These are phyloP conservation scores for Philhelius pedissequus DNA, from an alignment of 2,888 invertebrate genomes.

Conservation along the genomic window DNA sequence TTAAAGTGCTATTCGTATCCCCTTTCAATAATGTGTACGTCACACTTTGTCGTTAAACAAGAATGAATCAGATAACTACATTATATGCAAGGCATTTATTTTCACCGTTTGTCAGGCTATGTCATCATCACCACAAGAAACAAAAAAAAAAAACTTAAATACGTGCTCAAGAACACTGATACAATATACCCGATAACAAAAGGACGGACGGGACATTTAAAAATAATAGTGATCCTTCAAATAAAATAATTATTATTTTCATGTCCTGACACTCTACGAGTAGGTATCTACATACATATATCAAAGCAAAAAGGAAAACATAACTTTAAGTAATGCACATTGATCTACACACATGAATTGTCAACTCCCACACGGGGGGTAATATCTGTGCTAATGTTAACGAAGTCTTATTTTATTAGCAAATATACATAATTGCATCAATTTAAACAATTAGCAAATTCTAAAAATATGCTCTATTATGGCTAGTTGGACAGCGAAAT, in stretches of 20 bases:
- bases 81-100: neutral
- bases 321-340: neutral
- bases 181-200: slow-evolving; percentile 2
- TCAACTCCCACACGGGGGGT: neutral
- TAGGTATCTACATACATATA: too few species aligned
- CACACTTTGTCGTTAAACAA: slow-evolving; percentile 24
- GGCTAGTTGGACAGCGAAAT: neutral
- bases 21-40: neutral
- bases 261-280: neutral
- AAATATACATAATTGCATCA: slow-evolving; percentile 2
- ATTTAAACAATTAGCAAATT: slow-evolving; percentile 14
- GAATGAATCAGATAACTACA: slow-evolving; percentile 44
- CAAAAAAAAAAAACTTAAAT: neutral
- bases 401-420: neutral
- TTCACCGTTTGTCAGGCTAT: neutral
- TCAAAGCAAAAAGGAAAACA: neutral
- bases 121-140: slow-evolving; percentile 8
- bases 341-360: neutral
- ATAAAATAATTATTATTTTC: slow-evolving; percentile 21
- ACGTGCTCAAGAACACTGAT: slow-evolving; percentile 41
- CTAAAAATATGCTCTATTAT: neutral
- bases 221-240: slow-evolving; percentile 3
- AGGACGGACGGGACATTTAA: neutral
- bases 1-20: neutral
- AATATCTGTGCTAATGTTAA: neutral